These are phyloP conservation scores for Drosophila hydei DNA, from an alignment of 1,140 invertebrate genomes.

Conservation along the genomic window DNA sequence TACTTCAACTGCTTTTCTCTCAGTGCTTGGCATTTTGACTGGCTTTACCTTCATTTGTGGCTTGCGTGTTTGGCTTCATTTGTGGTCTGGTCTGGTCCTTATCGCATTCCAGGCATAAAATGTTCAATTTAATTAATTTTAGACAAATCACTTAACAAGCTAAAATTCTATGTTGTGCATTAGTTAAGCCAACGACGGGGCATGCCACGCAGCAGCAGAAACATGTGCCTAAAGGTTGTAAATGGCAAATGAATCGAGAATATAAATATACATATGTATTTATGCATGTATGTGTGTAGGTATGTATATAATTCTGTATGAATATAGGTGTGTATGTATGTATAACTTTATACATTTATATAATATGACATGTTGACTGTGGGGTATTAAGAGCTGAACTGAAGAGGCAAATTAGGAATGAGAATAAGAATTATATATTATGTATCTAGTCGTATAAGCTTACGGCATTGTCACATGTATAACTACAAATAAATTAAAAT, in stretches of 20 bases:
- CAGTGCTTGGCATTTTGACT: background rate
- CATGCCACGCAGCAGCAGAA: background rate
- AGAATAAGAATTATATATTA: too few relatives aligned
- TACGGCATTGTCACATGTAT: too few relatives aligned
- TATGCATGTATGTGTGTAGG: too few relatives aligned
- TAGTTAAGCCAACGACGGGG: conserved; percentile 8
- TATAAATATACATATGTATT: too few relatives aligned
- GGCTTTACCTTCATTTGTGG: background rate
- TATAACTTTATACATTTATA: too few relatives aligned
- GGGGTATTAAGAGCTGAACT: too few relatives aligned
- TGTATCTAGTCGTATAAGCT: too few relatives aligned
- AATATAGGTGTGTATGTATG: too few relatives aligned
- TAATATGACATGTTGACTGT: too few relatives aligned
- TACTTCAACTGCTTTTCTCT: background rate
- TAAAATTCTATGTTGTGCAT: conserved; percentile 28
- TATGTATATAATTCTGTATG: too few relatives aligned
- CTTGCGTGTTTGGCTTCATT: conserved; percentile 43
- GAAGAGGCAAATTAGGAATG: too few relatives aligned
- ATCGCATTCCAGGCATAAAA: conserved; percentile 47
- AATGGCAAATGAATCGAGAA: background rate
- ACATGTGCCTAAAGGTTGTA: background rate
- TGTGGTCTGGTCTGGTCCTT: conserved; percentile 20
- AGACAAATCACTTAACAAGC: conserved; percentile 61
- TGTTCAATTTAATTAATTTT: conserved; percentile 54
- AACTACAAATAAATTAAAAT: too few relatives aligned